Conservation (phyloP, 53 echinoderm and acorn worm genomes). For the Crossaster papposus region DNA sequence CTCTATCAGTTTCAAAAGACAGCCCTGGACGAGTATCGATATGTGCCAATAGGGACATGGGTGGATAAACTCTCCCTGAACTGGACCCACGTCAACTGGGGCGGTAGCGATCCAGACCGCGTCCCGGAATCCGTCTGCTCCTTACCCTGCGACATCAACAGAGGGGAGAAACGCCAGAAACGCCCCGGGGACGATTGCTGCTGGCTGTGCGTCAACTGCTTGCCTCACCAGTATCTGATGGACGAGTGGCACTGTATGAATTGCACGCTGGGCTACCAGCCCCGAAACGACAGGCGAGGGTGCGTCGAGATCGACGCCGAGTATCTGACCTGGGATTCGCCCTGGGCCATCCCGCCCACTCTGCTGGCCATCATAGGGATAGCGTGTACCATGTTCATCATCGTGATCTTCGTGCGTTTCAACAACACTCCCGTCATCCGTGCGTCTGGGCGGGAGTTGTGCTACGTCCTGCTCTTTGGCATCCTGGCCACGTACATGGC, state of each 20-base stretch:
- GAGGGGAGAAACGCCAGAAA: constrained; percentile 62
- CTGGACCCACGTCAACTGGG: constrained; percentile 69
- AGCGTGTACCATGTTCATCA: constrained; percentile 73
- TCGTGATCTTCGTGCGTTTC: constrained; percentile 80
- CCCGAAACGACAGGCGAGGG: constrained; percentile 55
- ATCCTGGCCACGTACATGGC: constrained; percentile 85
- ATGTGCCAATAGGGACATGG: constrained; percentile 88
- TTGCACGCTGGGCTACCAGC: constrained; percentile 68
- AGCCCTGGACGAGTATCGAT: constrained; percentile 44
- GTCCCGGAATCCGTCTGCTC: constrained; percentile 76
- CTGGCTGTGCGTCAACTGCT: constrained; percentile 88
- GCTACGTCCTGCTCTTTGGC: constrained; percentile 89
- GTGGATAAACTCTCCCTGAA: constrained; percentile 64
- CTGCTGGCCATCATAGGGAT: constrained; percentile 79
- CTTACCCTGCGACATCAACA: constrained; percentile 66
- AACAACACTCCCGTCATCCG: constrained; percentile 94
- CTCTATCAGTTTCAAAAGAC: constrained; percentile 78
- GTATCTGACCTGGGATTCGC: constrained; percentile 83
- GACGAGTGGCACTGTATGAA: constrained; percentile 79
- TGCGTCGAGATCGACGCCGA: constrained; percentile 77
- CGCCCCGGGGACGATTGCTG: constrained; percentile 78
- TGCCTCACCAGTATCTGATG: constrained; percentile 67
- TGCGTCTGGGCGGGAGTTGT: constrained; percentile 94
- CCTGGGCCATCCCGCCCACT: constrained; percentile 82
- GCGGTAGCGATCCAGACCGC: constrained; percentile 36